Percentiles rank a stretch among this genome's conserved stretches.
These are phyloP conservation scores for Agelaius phoeniceus DNA, from an alignment of 2,113 vertebrate genomes.

Conservation along the genomic window DNA sequence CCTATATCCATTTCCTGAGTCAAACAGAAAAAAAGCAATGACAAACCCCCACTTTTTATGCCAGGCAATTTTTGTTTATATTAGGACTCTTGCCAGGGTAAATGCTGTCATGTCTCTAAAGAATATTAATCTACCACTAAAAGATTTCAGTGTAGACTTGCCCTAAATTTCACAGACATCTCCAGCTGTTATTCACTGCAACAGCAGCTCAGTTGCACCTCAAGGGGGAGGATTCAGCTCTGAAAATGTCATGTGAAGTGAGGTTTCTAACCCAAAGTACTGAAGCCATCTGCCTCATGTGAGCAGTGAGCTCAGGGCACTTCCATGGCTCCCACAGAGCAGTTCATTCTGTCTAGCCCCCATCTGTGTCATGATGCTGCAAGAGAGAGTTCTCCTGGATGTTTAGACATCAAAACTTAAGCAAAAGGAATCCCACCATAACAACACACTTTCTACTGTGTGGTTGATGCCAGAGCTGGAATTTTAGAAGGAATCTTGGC, in stretches of 20 bases:
- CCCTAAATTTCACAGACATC: background rate
- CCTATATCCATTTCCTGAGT: background rate
- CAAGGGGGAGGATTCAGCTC: background rate
- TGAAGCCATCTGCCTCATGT: background rate
- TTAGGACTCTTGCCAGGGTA: background rate
- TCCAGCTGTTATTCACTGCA: background rate
- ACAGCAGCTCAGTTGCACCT: background rate
- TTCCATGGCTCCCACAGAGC: background rate
- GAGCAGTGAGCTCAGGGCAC: background rate
- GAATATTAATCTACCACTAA: background rate
- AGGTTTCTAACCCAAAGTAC: background rate
- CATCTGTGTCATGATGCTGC: background rate
- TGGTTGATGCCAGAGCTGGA: background rate
- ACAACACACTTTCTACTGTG: accelerated
- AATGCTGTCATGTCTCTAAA: background rate
- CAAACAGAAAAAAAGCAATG: background rate
- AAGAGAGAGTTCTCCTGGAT: background rate
- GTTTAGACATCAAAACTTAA: background rate
- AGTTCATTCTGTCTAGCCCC: background rate
- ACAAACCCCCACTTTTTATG: background rate
- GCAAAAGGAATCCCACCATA: background rate
- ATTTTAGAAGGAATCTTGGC: background rate
- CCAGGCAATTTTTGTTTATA: background rate
- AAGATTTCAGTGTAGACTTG: background rate
- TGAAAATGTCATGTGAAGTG: background rate